A percentile compares a stretch with the other conserved stretches of the same genome.
Evolutionary conservation across 2,797 vertebrate genomes (phyloP).

Genomic region (Gallinago stenura): DNA sequence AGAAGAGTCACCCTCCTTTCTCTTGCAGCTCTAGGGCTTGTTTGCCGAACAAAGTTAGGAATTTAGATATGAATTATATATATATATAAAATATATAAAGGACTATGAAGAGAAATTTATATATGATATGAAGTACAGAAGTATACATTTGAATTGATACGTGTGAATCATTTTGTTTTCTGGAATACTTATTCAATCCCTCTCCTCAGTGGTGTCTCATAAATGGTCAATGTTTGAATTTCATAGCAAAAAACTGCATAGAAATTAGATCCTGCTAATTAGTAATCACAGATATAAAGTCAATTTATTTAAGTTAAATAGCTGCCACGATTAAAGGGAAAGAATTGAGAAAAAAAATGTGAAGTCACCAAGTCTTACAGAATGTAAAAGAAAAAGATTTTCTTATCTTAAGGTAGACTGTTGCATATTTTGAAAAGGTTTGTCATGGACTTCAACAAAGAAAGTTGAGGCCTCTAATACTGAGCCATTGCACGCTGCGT

Average conservation of each 20-base stretch:
- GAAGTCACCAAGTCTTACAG: not conserved
- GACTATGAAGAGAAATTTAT: not conserved
- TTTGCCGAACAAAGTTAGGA: not conserved
- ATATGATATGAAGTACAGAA: not conserved
- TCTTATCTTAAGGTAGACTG: not conserved
- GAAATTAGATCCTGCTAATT: not conserved
- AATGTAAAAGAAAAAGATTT: not conserved
- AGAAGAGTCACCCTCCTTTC: not conserved
- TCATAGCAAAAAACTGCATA: not conserved
- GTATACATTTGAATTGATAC: not conserved
- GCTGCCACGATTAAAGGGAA: not conserved
- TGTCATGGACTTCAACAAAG: not conserved
- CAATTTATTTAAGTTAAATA: not conserved
- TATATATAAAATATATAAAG: no score
- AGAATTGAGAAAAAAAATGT: not conserved
- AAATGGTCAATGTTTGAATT: not conserved
- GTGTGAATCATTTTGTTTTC: not conserved
- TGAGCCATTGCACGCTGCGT: rapidly evolving
- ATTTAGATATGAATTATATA: not conserved
- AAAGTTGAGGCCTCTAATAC: not conserved
- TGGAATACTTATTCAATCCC: not conserved
- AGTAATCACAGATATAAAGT: not conserved
- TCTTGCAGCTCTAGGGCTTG: not conserved
- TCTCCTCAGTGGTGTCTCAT: not conserved
- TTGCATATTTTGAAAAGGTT: not conserved